These are phyloP conservation scores for Heterocephalus glaber DNA, from an alignment of 2,113 vertebrate species.

Conservation along the genomic window DNA sequence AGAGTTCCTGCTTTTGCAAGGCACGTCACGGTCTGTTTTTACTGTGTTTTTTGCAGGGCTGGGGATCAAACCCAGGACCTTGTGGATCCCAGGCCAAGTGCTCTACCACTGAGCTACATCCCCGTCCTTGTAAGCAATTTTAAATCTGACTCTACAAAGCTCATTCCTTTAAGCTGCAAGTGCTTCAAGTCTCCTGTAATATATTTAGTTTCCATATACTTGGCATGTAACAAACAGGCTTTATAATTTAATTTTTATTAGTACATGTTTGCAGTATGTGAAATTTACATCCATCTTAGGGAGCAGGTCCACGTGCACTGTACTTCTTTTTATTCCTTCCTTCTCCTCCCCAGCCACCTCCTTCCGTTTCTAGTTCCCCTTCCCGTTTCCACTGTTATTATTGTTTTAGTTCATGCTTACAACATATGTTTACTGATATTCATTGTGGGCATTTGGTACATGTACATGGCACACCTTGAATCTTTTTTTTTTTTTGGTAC, in stretches of 20 bases:
- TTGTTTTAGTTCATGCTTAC: background rate
- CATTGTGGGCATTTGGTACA: background rate
- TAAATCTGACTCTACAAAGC: background rate
- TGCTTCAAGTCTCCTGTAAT: background rate
- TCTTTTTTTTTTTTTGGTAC: too few species aligned
- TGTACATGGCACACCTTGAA: background rate
- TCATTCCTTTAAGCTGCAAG: background rate
- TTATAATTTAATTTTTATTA: background rate
- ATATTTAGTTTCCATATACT: background rate
- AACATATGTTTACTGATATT: background rate
- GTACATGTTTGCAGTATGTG: background rate
- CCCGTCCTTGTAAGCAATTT: background rate
- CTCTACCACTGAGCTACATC: background rate
- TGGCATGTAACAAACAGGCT: background rate
- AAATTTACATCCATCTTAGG: background rate
- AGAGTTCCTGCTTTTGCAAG: background rate
- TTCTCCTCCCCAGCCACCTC: background rate
- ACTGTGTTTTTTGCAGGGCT: background rate
- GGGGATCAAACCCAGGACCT: background rate
- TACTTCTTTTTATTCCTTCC: background rate
- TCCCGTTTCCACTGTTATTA: background rate
- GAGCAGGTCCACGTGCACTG: background rate
- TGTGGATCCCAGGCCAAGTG: fast-evolving
- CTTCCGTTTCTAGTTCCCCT: background rate
- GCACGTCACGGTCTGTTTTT: background rate